These are phyloP conservation scores for Macroteleia sp. DNA, from an alignment of 2,888 invertebrate genomes.

Conservation along the genomic window DNA sequence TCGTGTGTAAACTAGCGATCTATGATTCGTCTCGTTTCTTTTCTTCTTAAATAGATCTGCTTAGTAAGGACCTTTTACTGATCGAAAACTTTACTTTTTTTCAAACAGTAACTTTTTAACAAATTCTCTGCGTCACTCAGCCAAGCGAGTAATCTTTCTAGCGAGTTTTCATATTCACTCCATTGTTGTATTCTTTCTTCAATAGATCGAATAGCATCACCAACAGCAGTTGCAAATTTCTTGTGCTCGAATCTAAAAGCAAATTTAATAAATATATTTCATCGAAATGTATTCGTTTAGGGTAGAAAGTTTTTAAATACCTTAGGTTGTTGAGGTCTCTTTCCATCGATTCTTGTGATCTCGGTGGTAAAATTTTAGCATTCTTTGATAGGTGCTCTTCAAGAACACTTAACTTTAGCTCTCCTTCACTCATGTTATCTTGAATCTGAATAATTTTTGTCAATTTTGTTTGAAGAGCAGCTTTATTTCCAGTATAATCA, in stretches of 20 bases:
- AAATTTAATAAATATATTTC: no score
- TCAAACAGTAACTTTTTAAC: constrained; percentile 93
- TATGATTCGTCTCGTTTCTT: constrained; percentile 93
- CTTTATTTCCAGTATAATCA: constrained; percentile 94
- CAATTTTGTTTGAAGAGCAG: constrained; percentile 92
- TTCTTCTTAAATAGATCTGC: constrained; percentile 95
- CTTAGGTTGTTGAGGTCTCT: constrained; percentile 90
- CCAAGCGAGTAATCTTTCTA: constrained; percentile 93
- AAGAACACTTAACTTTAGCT: constrained; percentile 90
- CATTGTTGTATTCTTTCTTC: constrained; percentile 95
- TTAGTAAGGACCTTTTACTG: no score
- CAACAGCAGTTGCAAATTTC: constrained; percentile 90
- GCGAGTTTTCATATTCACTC: constrained; percentile 94
- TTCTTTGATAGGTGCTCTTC: constrained; percentile 90
- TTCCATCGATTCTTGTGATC: constrained; percentile 94
- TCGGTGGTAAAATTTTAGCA: constrained; percentile 89
- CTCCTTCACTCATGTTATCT: constrained; percentile 90
- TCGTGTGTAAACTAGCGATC: no score
- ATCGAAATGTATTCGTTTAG: no score
- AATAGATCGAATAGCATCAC: constrained; percentile 91
- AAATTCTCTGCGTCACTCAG: constrained; percentile 93
- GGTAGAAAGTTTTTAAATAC: constrained; percentile 72
- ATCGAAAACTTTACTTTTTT: no score
- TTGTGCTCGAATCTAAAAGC: constrained; percentile 89
- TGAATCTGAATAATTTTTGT: constrained; percentile 92